Evolutionary conservation across 2,888 invertebrate species (phyloP).

Genomic region (Diogma glabrata): DNA sequence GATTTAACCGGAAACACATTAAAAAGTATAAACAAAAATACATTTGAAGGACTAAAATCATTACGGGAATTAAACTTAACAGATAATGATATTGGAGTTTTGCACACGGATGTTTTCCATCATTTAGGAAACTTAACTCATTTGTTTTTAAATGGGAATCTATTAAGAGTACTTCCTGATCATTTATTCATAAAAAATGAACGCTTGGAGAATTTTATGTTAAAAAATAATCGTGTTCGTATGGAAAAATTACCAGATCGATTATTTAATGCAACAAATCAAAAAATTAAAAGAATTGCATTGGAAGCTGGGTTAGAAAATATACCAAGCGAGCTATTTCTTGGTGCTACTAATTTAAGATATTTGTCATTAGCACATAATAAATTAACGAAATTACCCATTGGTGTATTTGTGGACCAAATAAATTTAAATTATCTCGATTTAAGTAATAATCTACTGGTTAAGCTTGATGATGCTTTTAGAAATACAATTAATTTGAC

Average conservation of each 20-base stretch:
- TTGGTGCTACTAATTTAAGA: slow-evolving; percentile 43
- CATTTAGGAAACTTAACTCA: slow-evolving; percentile 47
- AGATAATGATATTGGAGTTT: slow-evolving; percentile 47
- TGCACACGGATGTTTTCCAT: slow-evolving; percentile 50
- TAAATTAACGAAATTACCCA: slow-evolving; percentile 43
- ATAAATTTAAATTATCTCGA: slow-evolving; percentile 48
- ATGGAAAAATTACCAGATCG: slow-evolving; percentile 44
- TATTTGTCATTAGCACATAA: slow-evolving; percentile 52
- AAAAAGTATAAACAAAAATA: slow-evolving; percentile 46
- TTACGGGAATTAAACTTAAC: slow-evolving; percentile 57
- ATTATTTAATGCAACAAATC: slow-evolving; percentile 48
- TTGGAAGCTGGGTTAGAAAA: slow-evolving; percentile 43
- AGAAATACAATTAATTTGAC: slow-evolving; percentile 42
- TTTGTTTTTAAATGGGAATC: slow-evolving; percentile 56
- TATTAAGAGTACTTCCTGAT: slow-evolving; percentile 48
- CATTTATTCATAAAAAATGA: slow-evolving; percentile 45
- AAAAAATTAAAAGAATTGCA: slow-evolving; percentile 44
- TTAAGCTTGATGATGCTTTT: slow-evolving; percentile 48
- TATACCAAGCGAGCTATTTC: slow-evolving; percentile 51
- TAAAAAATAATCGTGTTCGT: slow-evolving; percentile 46
- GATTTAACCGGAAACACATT: slow-evolving; percentile 60
- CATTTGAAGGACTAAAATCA: slow-evolving; percentile 49
- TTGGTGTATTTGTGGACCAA: slow-evolving; percentile 49
- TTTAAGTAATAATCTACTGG: slow-evolving; percentile 52
- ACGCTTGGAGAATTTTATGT: slow-evolving; percentile 41